Evolutionary conservation across 2,797 vertebrate genomes (phyloP).

Genomic region (Myotis myotis): DNA sequence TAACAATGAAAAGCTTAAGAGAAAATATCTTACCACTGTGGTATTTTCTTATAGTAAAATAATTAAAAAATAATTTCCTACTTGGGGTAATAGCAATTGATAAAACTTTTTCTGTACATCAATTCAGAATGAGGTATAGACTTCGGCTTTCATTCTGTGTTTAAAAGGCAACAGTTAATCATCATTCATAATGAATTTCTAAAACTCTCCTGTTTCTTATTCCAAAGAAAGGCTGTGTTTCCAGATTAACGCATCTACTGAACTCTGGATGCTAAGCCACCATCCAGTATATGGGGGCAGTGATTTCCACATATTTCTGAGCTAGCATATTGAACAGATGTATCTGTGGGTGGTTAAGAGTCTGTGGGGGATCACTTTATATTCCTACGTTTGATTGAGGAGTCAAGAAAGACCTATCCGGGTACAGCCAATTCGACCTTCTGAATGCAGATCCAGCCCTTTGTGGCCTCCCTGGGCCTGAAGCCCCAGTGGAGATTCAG

Average conservation of each 20-base stretch:
- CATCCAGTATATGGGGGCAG: neutral
- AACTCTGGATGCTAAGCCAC: conserved; percentile 17
- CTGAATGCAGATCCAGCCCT: neutral
- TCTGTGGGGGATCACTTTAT: conserved; percentile 39
- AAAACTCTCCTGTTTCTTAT: neutral
- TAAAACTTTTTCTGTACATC: neutral
- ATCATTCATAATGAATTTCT: neutral
- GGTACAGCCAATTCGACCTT: neutral
- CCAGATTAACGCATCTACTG: neutral
- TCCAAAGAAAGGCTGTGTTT: neutral
- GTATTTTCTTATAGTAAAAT: conserved; percentile 9
- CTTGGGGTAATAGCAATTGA: neutral
- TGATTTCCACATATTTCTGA: conserved; percentile 45
- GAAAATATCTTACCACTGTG: neutral
- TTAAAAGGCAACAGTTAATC: conserved; percentile 24
- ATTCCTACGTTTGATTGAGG: conserved; percentile 13
- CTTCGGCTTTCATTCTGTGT: neutral
- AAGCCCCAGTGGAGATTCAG: neutral
- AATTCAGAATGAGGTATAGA: neutral
- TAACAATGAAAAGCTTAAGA: neutral
- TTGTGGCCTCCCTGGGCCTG: neutral
- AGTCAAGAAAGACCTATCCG: neutral
- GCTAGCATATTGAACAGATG: conserved; percentile 51
- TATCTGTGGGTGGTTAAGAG: conserved; percentile 49
- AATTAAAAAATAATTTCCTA: conserved; percentile 16